phyloP scores from a whole-genome alignment of 1,140 invertebrate genomes.

The Heliconius hewitsoni region DNA sequence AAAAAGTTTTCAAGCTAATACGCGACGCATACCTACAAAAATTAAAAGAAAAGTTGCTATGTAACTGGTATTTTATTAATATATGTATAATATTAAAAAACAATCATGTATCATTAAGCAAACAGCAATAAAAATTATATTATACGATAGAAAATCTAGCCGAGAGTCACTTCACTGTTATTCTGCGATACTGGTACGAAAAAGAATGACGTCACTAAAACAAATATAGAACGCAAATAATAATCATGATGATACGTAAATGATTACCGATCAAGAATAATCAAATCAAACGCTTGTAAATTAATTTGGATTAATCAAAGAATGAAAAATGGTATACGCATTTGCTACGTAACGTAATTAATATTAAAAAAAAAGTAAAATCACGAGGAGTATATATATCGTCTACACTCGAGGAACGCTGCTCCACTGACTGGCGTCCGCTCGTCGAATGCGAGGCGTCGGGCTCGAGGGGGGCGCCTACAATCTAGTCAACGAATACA shows the following conservation, averaged over 20 bases:
- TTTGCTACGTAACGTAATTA: neutral
- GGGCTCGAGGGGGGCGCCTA: constrained; percentile 43
- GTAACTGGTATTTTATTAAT: neutral
- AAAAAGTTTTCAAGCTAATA: neutral
- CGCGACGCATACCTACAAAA: neutral
- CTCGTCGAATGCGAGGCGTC: constrained; percentile 45
- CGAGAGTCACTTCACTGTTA: constrained; percentile 16
- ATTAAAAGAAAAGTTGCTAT: neutral
- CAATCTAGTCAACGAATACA: neutral
- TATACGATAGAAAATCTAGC: neutral
- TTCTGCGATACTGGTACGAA: constrained; percentile 14
- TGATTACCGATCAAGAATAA: neutral
- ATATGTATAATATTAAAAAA: neutral
- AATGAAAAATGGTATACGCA: neutral
- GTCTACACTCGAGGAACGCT: constrained; percentile 11
- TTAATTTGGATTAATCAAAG: neutral
- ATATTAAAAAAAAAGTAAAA: neutral
- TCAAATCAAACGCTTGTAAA: neutral
- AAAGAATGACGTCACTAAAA: constrained; percentile 6
- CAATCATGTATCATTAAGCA: neutral
- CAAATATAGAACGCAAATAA: constrained; percentile 3
- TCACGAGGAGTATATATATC: neutral
- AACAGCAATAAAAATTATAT: neutral
- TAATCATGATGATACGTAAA: neutral
- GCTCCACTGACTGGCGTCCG: constrained; percentile 20